Conservation (phyloP, 2,113 vertebrate genomes). For the Penelope pileata region DNA sequence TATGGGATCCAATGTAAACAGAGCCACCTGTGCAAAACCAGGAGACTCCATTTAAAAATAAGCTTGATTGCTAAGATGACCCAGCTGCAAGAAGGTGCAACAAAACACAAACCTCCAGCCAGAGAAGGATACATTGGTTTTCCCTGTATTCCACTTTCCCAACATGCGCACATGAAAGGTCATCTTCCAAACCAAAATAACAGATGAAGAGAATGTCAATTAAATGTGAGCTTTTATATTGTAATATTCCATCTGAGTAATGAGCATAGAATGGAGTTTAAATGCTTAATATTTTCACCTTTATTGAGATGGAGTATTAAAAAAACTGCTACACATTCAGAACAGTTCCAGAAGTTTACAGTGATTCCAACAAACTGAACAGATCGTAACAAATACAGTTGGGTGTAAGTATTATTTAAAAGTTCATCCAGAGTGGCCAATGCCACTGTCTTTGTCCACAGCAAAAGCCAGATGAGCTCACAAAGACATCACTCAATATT, state of each 20-base stretch:
- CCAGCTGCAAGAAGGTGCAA: background rate
- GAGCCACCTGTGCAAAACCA: background rate
- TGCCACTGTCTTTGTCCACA: background rate
- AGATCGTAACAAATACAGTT: background rate
- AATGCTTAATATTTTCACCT: background rate
- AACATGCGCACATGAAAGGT: background rate
- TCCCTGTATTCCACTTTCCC: background rate
- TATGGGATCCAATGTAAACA: background rate
- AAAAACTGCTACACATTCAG: background rate
- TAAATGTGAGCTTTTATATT: background rate
- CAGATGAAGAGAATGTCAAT: background rate
- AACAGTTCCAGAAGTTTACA: background rate
- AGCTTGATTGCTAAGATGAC: background rate
- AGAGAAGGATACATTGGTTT: background rate
- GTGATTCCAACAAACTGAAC: rapidly evolving
- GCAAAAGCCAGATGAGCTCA: background rate
- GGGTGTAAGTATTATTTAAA: background rate
- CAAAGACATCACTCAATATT: background rate
- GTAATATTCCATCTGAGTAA: background rate
- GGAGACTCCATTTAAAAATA: background rate
- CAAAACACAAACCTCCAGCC: background rate
- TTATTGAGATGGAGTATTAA: background rate
- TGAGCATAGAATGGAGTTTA: background rate
- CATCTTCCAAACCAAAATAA: background rate
- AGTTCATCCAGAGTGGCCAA: background rate